A percentile compares a stretch with the other conserved stretches of the same genome.
phyloP scores from a whole-genome alignment of 2,888 invertebrate genomes.

The Campoplex nolae region DNA sequence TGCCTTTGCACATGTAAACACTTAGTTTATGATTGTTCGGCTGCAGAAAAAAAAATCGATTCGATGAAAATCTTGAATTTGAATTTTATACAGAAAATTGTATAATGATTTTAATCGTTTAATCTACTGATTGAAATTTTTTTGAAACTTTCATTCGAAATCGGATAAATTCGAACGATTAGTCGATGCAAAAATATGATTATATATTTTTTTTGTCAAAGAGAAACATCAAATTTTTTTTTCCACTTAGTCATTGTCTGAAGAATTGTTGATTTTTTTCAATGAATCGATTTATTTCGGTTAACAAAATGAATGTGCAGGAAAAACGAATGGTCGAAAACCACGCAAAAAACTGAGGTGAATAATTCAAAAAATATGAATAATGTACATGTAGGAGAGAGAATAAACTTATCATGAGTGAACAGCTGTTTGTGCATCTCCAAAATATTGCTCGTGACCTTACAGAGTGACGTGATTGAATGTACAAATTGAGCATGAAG shows the following conservation, averaged over 20 bases:
- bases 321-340: conserved; percentile 39
- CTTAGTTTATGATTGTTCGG: conserved; percentile 22
- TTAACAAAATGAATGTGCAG: conserved; percentile 2
- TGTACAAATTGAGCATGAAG: conserved; percentile 26
- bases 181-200: too few species aligned
- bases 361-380: conserved; percentile 38
- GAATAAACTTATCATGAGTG: conserved; percentile 25
- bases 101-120: too few species aligned
- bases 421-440: conserved; percentile 44
- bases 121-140: too few species aligned
- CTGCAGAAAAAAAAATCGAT: conserved; percentile 22
- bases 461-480: conserved; percentile 35
- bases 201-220: too few species aligned
- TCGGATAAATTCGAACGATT: too few species aligned
- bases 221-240: background rate
- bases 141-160: too few species aligned
- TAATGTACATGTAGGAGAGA: conserved; percentile 32
- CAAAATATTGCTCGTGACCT: conserved; percentile 45
- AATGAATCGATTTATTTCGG: conserved; percentile 14
- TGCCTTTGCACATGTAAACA: conserved; percentile 59
- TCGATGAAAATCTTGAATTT: background rate
- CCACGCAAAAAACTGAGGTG: background rate
- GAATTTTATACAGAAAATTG: too few species aligned
- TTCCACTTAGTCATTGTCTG: background rate
- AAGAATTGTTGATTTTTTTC: background rate